A percentile compares a stretch with the other conserved stretches of the same genome.
phyloP scores from a whole-genome alignment of 1,140 invertebrate species.

The Dendrolimus kikuchii region DNA sequence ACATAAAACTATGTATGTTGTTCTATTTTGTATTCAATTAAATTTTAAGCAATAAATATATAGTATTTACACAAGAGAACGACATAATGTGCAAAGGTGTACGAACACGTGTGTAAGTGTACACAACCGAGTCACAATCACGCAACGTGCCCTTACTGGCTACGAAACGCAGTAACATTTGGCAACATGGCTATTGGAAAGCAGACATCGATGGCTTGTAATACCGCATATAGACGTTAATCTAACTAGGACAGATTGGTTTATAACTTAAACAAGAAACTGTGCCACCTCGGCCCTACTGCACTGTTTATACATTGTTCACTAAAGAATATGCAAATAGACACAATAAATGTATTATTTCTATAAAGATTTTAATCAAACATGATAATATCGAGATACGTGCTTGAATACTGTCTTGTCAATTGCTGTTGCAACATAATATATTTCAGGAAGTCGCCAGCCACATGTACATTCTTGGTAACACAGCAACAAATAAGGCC shows the following conservation, averaged over 20 bases:
- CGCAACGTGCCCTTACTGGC: slow-evolving; percentile 15
- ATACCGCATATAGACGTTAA: slow-evolving; percentile 43
- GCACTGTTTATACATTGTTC: slow-evolving; percentile 52
- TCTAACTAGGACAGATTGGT: slow-evolving; percentile 62
- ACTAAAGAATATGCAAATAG: slow-evolving; percentile 52
- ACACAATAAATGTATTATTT: slow-evolving; percentile 6
- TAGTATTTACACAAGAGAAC: too few relatives aligned
- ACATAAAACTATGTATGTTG: too few relatives aligned
- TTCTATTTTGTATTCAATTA: too few relatives aligned
- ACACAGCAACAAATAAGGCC: slow-evolving; percentile 13
- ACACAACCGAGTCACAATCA: slow-evolving; percentile 28
- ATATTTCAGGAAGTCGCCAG: slow-evolving; percentile 6
- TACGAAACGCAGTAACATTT: slow-evolving; percentile 36
- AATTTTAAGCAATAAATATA: too few relatives aligned
- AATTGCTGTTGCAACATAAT: background rate
- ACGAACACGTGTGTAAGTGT: slow-evolving; percentile 18
- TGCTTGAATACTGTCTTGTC: background rate
- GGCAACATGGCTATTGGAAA: slow-evolving; percentile 49
- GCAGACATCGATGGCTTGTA: slow-evolving; percentile 39
- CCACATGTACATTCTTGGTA: slow-evolving; percentile 7
- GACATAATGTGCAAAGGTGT: slow-evolving; percentile 1
- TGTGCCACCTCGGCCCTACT: slow-evolving; percentile 58
- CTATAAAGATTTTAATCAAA: too few relatives aligned
- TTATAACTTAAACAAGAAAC: slow-evolving; percentile 61
- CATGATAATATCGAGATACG: background rate